Percentiles rank a stretch among this genome's conserved stretches.
phyloP scores from a whole-genome alignment of 2,113 vertebrate genomes.

The Trachemys scripta region DNA sequence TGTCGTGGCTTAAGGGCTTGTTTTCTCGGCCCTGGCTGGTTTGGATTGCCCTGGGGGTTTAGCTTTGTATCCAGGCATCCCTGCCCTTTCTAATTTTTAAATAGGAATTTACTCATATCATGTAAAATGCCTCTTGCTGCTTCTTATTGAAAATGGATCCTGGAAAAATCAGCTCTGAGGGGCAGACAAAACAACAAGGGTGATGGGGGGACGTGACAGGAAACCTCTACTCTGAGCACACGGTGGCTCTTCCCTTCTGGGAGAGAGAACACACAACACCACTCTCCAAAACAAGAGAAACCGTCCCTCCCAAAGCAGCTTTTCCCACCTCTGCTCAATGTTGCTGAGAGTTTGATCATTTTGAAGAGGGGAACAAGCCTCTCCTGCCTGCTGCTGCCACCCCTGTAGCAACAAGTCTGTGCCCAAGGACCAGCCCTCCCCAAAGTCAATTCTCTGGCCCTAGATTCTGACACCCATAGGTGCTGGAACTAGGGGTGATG shows the following conservation, averaged over 20 bases:
- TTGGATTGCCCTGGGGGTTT: background rate
- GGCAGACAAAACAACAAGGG: background rate
- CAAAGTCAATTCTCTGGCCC: fast-evolving
- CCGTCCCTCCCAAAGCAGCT: background rate
- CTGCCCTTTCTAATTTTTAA: background rate
- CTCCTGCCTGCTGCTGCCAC: background rate
- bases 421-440: background rate
- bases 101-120: background rate
- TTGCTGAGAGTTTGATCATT: background rate
- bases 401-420: background rate
- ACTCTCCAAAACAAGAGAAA: background rate
- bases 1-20: background rate
- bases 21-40: background rate
- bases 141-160: background rate
- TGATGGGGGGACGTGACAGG: too few relatives aligned
- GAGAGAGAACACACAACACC: background rate
- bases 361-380: background rate
- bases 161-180: background rate
- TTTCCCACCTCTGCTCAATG: background rate
- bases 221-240: background rate
- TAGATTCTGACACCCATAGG: background rate
- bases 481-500: too few relatives aligned
- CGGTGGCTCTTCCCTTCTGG: background rate
- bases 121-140: background rate
- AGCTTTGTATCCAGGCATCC: background rate